Evolutionary conservation across 2,797 vertebrate genomes (phyloP).

Genomic region (Chelon auratus): DNA sequence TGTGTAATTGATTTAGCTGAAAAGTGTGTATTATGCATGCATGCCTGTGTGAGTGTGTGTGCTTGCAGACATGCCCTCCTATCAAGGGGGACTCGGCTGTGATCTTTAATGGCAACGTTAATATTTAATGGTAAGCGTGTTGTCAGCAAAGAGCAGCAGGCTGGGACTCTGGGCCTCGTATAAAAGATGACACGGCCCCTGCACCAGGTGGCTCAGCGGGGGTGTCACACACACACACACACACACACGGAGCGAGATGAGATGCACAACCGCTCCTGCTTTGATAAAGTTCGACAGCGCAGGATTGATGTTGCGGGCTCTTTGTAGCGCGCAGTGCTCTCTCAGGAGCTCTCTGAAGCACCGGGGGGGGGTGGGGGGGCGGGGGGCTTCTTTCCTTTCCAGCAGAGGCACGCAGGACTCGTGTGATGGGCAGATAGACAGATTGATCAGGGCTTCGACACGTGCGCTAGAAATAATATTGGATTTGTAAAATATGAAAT

Average conservation of each 20-base stretch:
- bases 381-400: slow-evolving; percentile 1
- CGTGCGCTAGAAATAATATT: neutral
- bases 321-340: slow-evolving; percentile 31
- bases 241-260: slow-evolving; percentile 30
- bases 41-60: slow-evolving; percentile 18
- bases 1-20: slow-evolving; percentile 69
- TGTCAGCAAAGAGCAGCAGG: slow-evolving; percentile 68
- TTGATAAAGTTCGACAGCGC: slow-evolving; percentile 57
- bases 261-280: slow-evolving; percentile 40
- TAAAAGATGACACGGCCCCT: slow-evolving; percentile 68
- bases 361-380: neutral
- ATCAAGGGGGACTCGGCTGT: slow-evolving; percentile 67
- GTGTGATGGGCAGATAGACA: neutral
- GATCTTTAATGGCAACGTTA: slow-evolving; percentile 79
- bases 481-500: neutral
- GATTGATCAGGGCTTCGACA: slow-evolving; percentile 4
- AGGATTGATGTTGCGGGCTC: slow-evolving; percentile 49
- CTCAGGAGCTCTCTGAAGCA: slow-evolving; percentile 34
- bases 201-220: slow-evolving; percentile 64
- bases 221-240: slow-evolving; percentile 30
- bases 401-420: slow-evolving; percentile 21
- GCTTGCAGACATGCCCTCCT: slow-evolving; percentile 39
- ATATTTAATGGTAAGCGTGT: slow-evolving; percentile 80
- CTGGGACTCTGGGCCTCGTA: slow-evolving; percentile 47
- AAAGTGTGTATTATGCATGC: slow-evolving; percentile 37